Evolutionary conservation across 2,888 invertebrate genomes (phyloP), one percentile per base, ranked within the genome.

Genomic region (Amiota mariae): DNA sequence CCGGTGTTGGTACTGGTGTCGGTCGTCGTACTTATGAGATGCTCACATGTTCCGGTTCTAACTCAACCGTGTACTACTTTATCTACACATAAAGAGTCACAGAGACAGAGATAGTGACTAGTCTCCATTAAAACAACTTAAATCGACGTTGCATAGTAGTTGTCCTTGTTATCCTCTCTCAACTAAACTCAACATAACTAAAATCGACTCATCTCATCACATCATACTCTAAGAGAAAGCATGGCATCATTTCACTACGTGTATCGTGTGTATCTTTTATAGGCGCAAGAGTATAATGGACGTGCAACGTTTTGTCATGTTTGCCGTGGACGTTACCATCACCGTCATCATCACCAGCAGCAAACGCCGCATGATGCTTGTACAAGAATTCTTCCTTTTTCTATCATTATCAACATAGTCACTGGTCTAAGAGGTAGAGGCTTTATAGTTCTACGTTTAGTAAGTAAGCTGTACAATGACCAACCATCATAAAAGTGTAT

Each of bases 41-140:
- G 54, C 12, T 3, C 54, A n/a, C 54, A 54, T 54, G 12, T 12
- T n/a, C 54, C 54, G n/a, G n/a, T n/a, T n/a, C 54, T 54, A 13
- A 54, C n/a, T 54, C 54, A 54, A 36, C 36, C 36, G 8, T 36
- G 8, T 36, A 36, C 36, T 36, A 6, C 36, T 36, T 36, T 36
- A 36, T 18, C 63, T 63, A 63, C 47, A 4, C 46, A 63, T 47
- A n/a, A 10, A 48, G 10, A 57, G 10, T 20, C 57, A 18, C 18
- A 57, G 15, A 57, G 18, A 57, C 57, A 13, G 12, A 57, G 8
- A 18, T 6, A 66, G 4, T 36, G 36, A 66, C 64, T 13, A 36
- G n/a, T 73, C 79, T 79, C 78, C 79, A 80, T 80, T 80, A 80
- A 80, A 80, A 75, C 75, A 78, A 78, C 81, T 78, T 78, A 80